These are phyloP conservation scores for Margaritifera margaritifera DNA, from an alignment of 2,888 invertebrate species.

Conservation along the genomic window DNA sequence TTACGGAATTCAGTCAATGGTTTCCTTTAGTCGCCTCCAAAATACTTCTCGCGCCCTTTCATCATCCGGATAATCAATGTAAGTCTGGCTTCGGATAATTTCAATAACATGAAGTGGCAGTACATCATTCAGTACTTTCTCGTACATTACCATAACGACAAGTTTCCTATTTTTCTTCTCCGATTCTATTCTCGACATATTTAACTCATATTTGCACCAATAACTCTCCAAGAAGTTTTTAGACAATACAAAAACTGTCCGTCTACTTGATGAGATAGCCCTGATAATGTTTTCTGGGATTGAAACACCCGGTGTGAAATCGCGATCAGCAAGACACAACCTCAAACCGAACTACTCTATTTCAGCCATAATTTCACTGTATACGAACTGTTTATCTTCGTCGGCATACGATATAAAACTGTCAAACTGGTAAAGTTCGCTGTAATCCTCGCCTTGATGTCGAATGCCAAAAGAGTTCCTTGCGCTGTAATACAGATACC, in stretches of 20 bases:
- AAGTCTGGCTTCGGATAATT: conserved; percentile 12
- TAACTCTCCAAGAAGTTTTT: conserved; percentile 21
- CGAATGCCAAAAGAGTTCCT: conserved; percentile 4
- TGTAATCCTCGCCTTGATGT: conserved; percentile 9
- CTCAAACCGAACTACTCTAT: conserved; percentile 18
- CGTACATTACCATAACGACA: conserved; percentile 16
- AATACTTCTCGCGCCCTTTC: conserved; percentile 4
- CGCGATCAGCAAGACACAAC: conserved; percentile 27
- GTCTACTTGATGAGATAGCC: conserved; percentile 22
- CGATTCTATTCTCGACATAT: conserved; percentile 33
- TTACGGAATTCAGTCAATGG: neutral
- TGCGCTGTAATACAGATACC: conserved; percentile 29
- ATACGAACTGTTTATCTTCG: conserved; percentile 17
- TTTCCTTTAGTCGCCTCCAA: conserved; percentile 12
- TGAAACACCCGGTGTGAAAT: conserved; percentile 21
- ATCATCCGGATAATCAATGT: conserved; percentile 9
- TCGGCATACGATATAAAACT: conserved; percentile 31
- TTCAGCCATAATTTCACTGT: conserved; percentile 12
- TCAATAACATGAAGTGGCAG: conserved; percentile 19
- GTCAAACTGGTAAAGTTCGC: conserved; percentile 17
- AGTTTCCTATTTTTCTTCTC: conserved; percentile 20
- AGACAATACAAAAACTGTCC: conserved; percentile 25
- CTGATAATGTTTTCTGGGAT: conserved; percentile 28
- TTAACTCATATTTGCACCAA: conserved; percentile 38
- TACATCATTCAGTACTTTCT: conserved; percentile 5